Percentiles rank a stretch among this genome's conserved stretches.
Conservation (phyloP, 2,888 invertebrate genomes). For the Labia minor region DNA sequence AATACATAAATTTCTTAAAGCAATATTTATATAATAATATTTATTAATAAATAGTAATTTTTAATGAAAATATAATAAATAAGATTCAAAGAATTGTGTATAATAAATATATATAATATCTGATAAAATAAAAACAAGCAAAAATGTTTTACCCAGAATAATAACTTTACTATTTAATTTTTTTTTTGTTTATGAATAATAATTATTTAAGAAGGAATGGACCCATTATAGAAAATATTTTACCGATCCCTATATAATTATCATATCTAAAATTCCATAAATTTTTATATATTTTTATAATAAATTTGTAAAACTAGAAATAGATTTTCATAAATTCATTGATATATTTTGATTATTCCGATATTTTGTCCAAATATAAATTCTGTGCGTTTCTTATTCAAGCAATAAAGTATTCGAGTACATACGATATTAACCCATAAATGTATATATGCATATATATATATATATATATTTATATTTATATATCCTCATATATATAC, state of each 20-base stretch:
- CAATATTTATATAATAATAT: no score
- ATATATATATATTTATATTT: background rate
- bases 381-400: conserved; percentile 1
- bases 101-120: no score
- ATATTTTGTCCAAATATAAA: background rate
- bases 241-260: background rate
- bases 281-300: background rate
- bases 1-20: no score
- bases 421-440: background rate
- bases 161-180: no score
- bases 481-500: background rate
- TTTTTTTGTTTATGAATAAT: no score
- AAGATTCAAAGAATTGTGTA: no score
- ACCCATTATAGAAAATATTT: no score
- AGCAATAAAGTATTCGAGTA: background rate
- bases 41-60: no score
- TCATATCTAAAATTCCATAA: background rate
- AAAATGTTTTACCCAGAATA: no score
- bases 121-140: no score
- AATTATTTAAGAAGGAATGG: no score
- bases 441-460: background rate
- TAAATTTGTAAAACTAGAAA: background rate
- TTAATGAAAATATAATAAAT: no score
- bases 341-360: background rate
- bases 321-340: background rate